Evolutionary conservation across 2,888 invertebrate species (phyloP).

Genomic region (Tethea ocularis): DNA sequence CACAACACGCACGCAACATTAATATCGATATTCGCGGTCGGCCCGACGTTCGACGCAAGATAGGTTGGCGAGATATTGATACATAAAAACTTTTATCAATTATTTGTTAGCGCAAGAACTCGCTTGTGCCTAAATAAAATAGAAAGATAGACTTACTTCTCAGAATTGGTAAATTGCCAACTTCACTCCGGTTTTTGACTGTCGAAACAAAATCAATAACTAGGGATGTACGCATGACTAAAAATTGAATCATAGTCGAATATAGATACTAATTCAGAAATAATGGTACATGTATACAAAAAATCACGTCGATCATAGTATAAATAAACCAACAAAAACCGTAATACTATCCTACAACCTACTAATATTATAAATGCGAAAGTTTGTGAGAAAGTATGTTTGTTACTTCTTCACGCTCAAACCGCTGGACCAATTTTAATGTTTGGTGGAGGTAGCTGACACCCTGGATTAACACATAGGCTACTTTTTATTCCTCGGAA

Average conservation of each 20-base stretch:
- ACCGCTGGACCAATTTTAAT: too few species aligned
- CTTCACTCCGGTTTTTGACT: slow-evolving; percentile 55
- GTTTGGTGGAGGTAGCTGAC: too few species aligned
- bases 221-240: slow-evolving; percentile 17
- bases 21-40: slow-evolving; percentile 41
- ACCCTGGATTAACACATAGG: too few species aligned
- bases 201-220: slow-evolving; percentile 17
- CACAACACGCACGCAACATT: slow-evolving; percentile 47
- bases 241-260: not conserved
- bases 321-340: too few species aligned
- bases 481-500: too few species aligned
- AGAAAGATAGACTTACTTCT: slow-evolving; percentile 69
- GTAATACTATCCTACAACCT: too few species aligned
- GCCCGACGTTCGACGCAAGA: slow-evolving; percentile 33
- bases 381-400: too few species aligned
- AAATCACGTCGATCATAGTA: too few species aligned
- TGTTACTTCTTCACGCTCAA: too few species aligned
- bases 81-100: slow-evolving; percentile 45
- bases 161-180: slow-evolving; percentile 61
- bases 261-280: too few species aligned
- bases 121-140: slow-evolving; percentile 66
- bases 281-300: too few species aligned
- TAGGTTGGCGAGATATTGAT: slow-evolving; percentile 37
- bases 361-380: too few species aligned
- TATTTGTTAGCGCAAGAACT: slow-evolving; percentile 51